Base-by-base conservation (phyloP, 2,797 vertebrate species). In the Acestrorhynchus altus region DNA sequence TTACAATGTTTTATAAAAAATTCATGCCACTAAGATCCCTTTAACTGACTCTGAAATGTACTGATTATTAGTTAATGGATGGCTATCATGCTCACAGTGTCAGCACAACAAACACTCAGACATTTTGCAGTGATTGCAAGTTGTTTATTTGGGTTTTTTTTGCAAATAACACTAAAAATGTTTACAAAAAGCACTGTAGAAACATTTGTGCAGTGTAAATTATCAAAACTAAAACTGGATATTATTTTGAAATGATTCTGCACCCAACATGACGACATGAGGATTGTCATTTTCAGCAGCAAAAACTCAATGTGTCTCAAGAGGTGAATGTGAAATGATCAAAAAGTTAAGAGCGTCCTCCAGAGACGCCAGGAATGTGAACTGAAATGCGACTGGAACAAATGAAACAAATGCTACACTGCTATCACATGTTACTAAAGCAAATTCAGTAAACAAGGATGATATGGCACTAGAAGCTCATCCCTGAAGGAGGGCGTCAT, bases 121-220 rank as follows among this genome's bases (percentile, higher is more conserved):
- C 20, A 77, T 35, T 87, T 89, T 87, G 84, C 86, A 89, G 80
- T 83, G 83, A 86, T 26, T 84, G 86, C 88, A 91, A 89, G 74
- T 87, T 93, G 49, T 70, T 73, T 79, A 63, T 77, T 77, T 70
- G 88, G 87, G 91, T 72, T 67, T 92, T 92, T 92, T 90, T 90
- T 94, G 93, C 87, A 95, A 95, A 95, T 92, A 91, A 86, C 93
- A 93, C 93, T 94, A 94, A 87, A 95, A 94, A 95, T 93, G 85
- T 93, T 94, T 94, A 94, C 91, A 95, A 95, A 80, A 95, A 92
- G 92, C 93, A 93, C 91, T 89, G 90, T 94, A 95, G 88, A 94
- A 95, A 95, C 89, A 90, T 93, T 87, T 94, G 94, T 94, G 93
- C 93, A 92, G 91, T 93, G 92, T 93, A 91, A 93, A 93, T 94